Base-by-base conservation (phyloP, 2,797 vertebrate genomes). In the Streptopelia turtur region DNA sequence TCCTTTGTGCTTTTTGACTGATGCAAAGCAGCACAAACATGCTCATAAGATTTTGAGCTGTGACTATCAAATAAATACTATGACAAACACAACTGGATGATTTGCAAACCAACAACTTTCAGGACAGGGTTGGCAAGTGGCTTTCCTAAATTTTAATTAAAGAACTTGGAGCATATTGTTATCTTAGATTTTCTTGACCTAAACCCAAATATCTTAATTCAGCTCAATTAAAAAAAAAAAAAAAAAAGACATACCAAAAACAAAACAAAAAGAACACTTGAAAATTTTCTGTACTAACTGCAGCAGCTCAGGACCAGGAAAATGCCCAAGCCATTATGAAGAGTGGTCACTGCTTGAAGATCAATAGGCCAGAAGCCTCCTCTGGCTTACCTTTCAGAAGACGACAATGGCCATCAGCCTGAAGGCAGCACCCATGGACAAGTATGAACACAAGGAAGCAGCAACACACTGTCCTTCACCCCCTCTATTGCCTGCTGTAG, bases 381-480 rank as follows among this genome's bases (percentile, higher is more conserved):
- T 87, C 94, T 93, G 83, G 89, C 86, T 93, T 84, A 93, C 92
- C 90, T 94, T 90, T 87, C 13, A 1, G 20, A 70, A 72, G 85
- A 77, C 1, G 2, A 75, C 61, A 74, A 81, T 31, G 74, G 83
- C 66, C 1, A 0, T 65, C 80, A 93, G 87, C 83, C 89, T 82
- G 92, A 90, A 92, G 80, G 91, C 83, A 93, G 89, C 81, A 72
- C 83, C 31, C 80, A 28, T 0, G 53, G 60, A 59, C 91, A 95
- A 90, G 81, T 94, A 84, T 35, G 70, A 90, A 83, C 74, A 68
- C 66, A 77, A 86, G 11, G 60, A 74, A 93, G 93, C 7, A 86
- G 79, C n/a, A 83, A 85, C 56, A 87, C 82, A 66, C 83, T 75
- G 83, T 93, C 80, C 92, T 90, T 91, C 79, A 94, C 60, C 76